These are phyloP conservation scores for Cistogaster globosa DNA, from an alignment of 2,888 invertebrate species.

Conservation along the genomic window DNA sequence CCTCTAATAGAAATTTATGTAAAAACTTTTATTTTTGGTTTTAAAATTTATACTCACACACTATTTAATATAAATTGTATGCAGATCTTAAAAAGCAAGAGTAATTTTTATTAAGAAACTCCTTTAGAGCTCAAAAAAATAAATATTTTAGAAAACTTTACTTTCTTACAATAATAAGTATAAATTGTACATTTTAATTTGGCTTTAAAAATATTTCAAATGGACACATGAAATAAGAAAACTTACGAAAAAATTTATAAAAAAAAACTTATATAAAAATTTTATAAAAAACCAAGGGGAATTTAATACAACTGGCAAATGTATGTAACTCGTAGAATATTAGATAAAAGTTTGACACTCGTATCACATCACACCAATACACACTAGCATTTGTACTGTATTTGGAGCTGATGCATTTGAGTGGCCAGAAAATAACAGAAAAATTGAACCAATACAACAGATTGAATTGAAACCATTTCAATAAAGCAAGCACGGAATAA, in stretches of 20 bases:
- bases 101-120: too few species aligned
- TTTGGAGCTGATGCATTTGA: slow-evolving; percentile 7
- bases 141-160: too few species aligned
- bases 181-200: not conserved
- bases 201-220: too few species aligned
- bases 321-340: slow-evolving; percentile 14
- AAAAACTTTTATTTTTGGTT: too few species aligned
- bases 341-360: slow-evolving; percentile 17
- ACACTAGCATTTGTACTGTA: not conserved
- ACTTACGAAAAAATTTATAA: not conserved
- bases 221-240: not conserved
- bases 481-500: slow-evolving; percentile 24
- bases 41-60: too few species aligned
- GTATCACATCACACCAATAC: not conserved
- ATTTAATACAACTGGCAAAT: slow-evolving; percentile 27
- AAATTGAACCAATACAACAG: slow-evolving; percentile 25
- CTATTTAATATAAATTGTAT: too few species aligned
- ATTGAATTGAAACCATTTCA: slow-evolving; percentile 43
- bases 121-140: too few species aligned
- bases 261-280: not conserved
- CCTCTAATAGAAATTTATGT: too few species aligned
- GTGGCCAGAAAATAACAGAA: slow-evolving; percentile 8
- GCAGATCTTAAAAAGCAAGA: too few species aligned
- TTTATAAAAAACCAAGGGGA: not conserved
- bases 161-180: too few species aligned